Evolutionary conservation across 2,888 invertebrate species (phyloP).

Genomic region (Eilema caniola): DNA sequence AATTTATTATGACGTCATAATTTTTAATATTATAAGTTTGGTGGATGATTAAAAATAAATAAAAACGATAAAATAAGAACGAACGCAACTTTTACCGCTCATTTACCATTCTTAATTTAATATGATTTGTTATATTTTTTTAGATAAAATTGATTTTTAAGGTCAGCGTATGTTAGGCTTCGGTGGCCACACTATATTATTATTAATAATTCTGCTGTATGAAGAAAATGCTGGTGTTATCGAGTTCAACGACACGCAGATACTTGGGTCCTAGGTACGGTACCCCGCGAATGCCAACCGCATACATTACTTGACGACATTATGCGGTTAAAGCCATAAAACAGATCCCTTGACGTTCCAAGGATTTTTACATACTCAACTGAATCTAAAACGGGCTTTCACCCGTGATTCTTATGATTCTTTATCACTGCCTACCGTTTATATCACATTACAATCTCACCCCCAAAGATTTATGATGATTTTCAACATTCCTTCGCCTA

Average conservation of each 20-base stretch:
- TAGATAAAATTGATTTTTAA: too few species aligned
- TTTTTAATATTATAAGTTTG: too few species aligned
- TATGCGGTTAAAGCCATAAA: conserved; percentile 78
- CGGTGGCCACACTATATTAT: too few species aligned
- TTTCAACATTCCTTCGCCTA: conserved; percentile 57
- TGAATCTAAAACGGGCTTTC: conserved; percentile 64
- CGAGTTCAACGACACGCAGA: conserved; percentile 40
- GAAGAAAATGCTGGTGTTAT: conserved; percentile 9
- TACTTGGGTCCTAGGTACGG: conserved; percentile 35
- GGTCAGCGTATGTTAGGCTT: too few species aligned
- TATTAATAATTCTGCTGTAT: conserved; percentile 1
- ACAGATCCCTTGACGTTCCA: conserved; percentile 72
- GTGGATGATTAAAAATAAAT: too few species aligned
- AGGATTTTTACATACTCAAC: conserved; percentile 70
- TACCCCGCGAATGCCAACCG: conserved; percentile 37
- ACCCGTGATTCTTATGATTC: conserved; percentile 62
- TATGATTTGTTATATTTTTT: too few species aligned
- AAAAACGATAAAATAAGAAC: too few species aligned
- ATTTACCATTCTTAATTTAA: too few species aligned
- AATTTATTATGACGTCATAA: too few species aligned
- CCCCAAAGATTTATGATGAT: conserved; percentile 69
- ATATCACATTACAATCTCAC: conserved; percentile 67
- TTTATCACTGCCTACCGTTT: conserved; percentile 72
- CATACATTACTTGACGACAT: conserved; percentile 66
- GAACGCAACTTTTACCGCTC: too few species aligned